Conservation (phyloP, 2,113 vertebrate genomes). For the Cyprinodon brontotheroides region DNA sequence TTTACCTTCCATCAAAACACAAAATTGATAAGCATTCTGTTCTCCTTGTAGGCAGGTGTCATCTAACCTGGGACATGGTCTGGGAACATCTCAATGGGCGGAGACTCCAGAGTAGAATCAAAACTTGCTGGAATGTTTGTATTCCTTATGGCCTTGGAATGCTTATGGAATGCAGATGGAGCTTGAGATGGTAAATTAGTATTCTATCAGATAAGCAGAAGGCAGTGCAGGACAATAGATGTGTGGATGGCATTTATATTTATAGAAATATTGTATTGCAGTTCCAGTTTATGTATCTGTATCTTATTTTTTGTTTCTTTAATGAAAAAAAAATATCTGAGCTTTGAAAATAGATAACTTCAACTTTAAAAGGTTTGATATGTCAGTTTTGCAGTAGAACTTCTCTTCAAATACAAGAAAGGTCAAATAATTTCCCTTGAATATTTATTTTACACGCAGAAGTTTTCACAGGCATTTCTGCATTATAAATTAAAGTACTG, state of each 20-base stretch:
- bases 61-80: background rate
- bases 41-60: background rate
- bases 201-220: background rate
- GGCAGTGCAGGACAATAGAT: background rate
- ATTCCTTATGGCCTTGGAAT: background rate
- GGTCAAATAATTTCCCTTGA: too few species aligned
- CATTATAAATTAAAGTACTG: background rate
- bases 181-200: background rate
- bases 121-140: background rate
- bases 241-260: too few species aligned
- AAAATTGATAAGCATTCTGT: background rate
- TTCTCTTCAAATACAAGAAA: too few species aligned
- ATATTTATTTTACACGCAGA: background rate
- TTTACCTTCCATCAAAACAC: too few species aligned
- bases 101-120: background rate
- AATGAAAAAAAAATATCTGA: background rate
- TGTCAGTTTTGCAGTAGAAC: too few species aligned
- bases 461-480: background rate
- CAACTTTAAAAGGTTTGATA: too few species aligned
- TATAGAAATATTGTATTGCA: background rate
- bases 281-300: background rate
- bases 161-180: background rate
- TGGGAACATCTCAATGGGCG: background rate
- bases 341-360: too few species aligned
- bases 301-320: background rate